phyloP scores from a whole-genome alignment of 2,113 vertebrate species.

The Rhinoptilus africanus region DNA sequence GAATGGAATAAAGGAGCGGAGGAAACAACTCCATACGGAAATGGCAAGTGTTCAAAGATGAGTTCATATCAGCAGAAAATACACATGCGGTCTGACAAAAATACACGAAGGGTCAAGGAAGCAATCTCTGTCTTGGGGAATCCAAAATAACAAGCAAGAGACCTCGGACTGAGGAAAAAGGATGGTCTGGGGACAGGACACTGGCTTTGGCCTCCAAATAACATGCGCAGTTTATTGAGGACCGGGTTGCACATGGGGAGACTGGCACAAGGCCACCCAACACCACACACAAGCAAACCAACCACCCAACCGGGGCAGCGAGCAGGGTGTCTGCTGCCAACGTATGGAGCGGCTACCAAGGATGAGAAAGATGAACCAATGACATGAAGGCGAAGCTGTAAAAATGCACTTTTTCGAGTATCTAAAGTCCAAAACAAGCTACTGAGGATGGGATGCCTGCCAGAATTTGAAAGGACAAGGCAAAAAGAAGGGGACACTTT shows the following conservation, averaged over 20 bases:
- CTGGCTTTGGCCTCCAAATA: neutral
- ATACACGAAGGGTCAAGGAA: constrained; percentile 9
- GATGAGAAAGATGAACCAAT: neutral
- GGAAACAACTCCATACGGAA: constrained; percentile 56
- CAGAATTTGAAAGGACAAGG: neutral
- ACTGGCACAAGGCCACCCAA: neutral
- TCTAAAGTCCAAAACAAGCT: neutral
- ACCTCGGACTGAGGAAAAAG: neutral
- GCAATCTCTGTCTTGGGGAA: neutral
- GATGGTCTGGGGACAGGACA: neutral
- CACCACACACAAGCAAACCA: neutral
- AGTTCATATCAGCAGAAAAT: constrained; percentile 63
- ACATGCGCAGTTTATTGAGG: neutral
- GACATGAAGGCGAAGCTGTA: neutral
- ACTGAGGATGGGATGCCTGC: neutral
- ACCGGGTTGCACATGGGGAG: neutral
- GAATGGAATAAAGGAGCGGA: constrained; percentile 39
- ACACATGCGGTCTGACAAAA: constrained; percentile 20
- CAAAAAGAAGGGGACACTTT: neutral
- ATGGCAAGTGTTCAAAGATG: constrained; percentile 62
- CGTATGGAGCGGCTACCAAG: neutral
- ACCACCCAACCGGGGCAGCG: accelerated
- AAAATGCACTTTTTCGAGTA: neutral
- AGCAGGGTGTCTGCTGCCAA: neutral
- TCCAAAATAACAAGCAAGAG: neutral